These are phyloP conservation scores for Prunella fulvescens DNA, from an alignment of 2,113 vertebrate species.

Conservation along the genomic window DNA sequence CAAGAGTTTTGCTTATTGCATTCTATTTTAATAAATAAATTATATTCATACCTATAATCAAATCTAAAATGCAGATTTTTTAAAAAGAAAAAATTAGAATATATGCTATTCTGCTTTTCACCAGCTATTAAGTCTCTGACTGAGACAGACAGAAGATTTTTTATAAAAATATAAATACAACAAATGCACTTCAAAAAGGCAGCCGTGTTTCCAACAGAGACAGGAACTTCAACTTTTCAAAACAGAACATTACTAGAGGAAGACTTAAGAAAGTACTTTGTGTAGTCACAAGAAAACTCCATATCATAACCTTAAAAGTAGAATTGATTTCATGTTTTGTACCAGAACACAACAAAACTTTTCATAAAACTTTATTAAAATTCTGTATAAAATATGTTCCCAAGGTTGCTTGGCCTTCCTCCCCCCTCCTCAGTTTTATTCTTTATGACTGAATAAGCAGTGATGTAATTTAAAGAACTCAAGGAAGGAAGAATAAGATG, in stretches of 20 bases:
- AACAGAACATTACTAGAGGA: accelerated
- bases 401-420: not conserved
- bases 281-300: not conserved
- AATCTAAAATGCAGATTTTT: not conserved
- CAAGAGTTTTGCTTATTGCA: not conserved
- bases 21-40: not conserved
- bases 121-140: not conserved
- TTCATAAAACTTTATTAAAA: not conserved
- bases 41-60: not conserved
- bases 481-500: not conserved
- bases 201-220: not conserved
- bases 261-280: not conserved
- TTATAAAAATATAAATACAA: not conserved
- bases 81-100: not conserved
- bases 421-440: not conserved
- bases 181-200: not conserved
- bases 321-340: not conserved
- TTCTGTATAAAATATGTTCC: not conserved
- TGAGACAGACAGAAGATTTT: not conserved
- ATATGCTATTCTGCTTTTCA: not conserved
- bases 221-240: not conserved
- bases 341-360: not conserved
- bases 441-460: not conserved
- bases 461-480: not conserved
- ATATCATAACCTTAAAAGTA: not conserved